Evolutionary conservation across 2,797 vertebrate genomes (phyloP), one percentile per base, ranked within the genome.

Genomic region (Phalanger gymnotis): DNA sequence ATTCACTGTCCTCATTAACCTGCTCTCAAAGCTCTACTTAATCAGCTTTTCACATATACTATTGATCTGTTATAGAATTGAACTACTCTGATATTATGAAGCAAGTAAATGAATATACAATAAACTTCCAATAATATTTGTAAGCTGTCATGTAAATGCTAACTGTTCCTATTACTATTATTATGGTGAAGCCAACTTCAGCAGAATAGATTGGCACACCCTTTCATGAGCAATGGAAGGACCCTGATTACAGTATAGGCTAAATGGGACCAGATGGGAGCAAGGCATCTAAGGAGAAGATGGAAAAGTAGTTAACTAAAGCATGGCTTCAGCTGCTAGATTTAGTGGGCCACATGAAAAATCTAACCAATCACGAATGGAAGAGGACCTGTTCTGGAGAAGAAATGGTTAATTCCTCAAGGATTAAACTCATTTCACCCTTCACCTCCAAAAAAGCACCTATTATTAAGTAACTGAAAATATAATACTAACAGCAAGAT

Each of bases 61-160:
- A 87, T 81, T 19, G 47, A 9, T 87, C 73, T 2, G 12, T 57
- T 89, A 81, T 28, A 34, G 34, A 53, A 56, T 27, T 61, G 53
- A 90, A 7, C 28, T 90, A 58, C 55, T 30, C 56, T 61, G 87
- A 90, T 27, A 30, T 91, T 3, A 27, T 1, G 10, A 90, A 91
- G 10, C 22, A 34, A 53, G n/a, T 73, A 54, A 30, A 73, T 51
- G 73, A 81, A 81, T 22, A 87, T 51, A 87, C 7, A 47, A 12
- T 22, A 66, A 55, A 3, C 0, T 28, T 12, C 31, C 9, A 0
- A 6, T 0, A 9, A 9, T 5, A 22, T 40, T 4, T 47, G 1
- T 14, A 31, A 5, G 40, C 9, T 81, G 22, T 27, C 12, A 22
- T 27, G 9, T 87, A 27, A 87, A 47, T 51, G 40, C 40, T 73